Evolutionary conservation across 2,797 vertebrate species (phyloP).

Genomic region (Meriones psammophilus): DNA sequence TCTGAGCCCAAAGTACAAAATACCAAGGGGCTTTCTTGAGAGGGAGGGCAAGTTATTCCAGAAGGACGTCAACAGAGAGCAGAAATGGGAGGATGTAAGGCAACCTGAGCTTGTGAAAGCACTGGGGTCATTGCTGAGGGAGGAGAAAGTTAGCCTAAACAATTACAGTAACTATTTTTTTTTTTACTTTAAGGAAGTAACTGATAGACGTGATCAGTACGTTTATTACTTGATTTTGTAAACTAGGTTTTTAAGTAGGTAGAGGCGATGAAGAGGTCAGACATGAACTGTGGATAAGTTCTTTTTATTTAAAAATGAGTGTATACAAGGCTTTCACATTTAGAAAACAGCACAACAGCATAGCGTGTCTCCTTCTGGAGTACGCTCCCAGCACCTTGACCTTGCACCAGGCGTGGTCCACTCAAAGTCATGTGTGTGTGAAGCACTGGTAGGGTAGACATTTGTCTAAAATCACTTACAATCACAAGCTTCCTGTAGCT

Average conservation of each 20-base stretch:
- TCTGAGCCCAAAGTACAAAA: not conserved
- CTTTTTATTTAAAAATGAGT: not conserved
- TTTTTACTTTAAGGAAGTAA: not conserved
- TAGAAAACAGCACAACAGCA: not conserved
- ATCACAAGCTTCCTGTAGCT: not conserved
- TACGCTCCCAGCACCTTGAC: no score
- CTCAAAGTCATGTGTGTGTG: not conserved
- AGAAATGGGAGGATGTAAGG: not conserved
- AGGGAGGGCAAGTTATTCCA: not conserved
- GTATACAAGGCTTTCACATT: not conserved
- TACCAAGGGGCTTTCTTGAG: not conserved
- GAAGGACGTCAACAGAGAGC: not conserved
- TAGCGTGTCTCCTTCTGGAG: not conserved
- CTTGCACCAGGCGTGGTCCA: not conserved
- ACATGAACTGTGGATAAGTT: not conserved
- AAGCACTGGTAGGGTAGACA: not conserved
- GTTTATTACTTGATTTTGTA: constrained; percentile 21
- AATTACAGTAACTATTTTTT: no score
- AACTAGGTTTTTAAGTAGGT: not conserved
- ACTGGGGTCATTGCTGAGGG: not conserved
- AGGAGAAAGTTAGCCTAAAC: not conserved
- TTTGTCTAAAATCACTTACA: not conserved
- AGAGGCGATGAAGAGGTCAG: not conserved
- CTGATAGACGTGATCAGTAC: not conserved
- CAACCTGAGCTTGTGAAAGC: not conserved